phyloP scores from a whole-genome alignment of 2,113 vertebrate species.

The Scortum barcoo region DNA sequence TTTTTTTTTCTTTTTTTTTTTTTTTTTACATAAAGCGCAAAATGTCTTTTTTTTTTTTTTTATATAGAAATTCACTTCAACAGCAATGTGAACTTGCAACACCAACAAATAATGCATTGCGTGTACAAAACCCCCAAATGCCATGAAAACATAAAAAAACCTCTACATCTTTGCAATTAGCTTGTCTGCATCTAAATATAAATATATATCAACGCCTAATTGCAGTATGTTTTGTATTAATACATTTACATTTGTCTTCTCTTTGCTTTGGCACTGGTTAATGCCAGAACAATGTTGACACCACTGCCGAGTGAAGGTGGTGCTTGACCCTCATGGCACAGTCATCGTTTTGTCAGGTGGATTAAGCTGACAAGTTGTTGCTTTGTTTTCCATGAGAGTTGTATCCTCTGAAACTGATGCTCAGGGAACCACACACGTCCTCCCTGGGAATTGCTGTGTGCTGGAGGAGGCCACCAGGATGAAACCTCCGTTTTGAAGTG shows the following conservation, averaged over 20 bases:
- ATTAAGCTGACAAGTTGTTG: constrained; percentile 25
- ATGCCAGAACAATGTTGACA: constrained; percentile 64
- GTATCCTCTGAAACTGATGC: constrained; percentile 1
- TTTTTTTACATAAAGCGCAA: constrained; percentile 68
- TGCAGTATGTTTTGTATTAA: constrained; percentile 73
- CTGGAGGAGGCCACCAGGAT: constrained; percentile 42
- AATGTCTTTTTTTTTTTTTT: too few relatives aligned
- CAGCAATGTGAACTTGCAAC: constrained; percentile 71
- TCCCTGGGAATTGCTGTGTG: constrained; percentile 52
- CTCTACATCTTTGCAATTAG: constrained; percentile 76
- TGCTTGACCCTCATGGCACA: constrained; percentile 54
- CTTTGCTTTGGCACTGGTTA: constrained; percentile 76
- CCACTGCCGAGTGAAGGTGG: constrained; percentile 33
- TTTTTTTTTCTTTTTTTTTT: too few relatives aligned
- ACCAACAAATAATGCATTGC: constrained; percentile 66
- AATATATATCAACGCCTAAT: constrained; percentile 83
- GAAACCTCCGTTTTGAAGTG: constrained; percentile 13
- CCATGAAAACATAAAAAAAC: constrained; percentile 69
- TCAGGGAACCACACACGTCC: constrained; percentile 21
- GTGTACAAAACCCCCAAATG: constrained; percentile 74
- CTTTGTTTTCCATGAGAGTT: constrained; percentile 32
- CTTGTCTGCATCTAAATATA: constrained; percentile 82
- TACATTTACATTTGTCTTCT: constrained; percentile 72
- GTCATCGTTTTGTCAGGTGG: constrained; percentile 35
- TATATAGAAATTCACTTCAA: constrained; percentile 71